These are phyloP conservation scores for Micrasema minimum DNA, from an alignment of 1,140 invertebrate species.

Conservation along the genomic window DNA sequence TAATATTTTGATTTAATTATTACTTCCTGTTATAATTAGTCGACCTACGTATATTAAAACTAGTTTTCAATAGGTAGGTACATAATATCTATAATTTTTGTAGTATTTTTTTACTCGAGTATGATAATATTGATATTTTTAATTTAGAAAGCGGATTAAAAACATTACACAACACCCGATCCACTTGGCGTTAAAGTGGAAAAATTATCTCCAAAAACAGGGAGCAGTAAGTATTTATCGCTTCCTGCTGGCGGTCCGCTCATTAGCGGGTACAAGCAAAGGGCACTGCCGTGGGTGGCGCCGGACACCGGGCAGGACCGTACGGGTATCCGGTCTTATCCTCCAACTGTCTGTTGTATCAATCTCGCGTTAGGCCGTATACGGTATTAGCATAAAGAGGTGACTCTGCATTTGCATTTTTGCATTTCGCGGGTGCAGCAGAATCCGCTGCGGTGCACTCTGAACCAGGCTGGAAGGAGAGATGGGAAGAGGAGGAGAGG, in stretches of 20 bases:
- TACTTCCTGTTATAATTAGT: too few relatives aligned
- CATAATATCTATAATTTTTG: too few relatives aligned
- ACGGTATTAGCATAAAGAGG: slow-evolving; percentile 12
- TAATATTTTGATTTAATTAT: too few relatives aligned
- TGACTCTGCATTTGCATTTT: slow-evolving; percentile 8
- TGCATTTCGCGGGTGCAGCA: slow-evolving; percentile 15
- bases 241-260: slow-evolving; percentile 48
- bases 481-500: neutral
- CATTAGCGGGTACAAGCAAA: slow-evolving; percentile 48
- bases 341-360: slow-evolving; percentile 4
- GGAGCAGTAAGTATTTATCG: slow-evolving; percentile 48
- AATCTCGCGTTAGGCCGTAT: slow-evolving; percentile 7
- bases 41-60: too few relatives aligned
- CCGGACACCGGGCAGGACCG: neutral
- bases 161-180: too few relatives aligned
- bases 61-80: too few relatives aligned
- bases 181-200: neutral
- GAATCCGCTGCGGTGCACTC: slow-evolving; percentile 10
- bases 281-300: slow-evolving; percentile 8
- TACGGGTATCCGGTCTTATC: neutral
- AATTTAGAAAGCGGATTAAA: too few relatives aligned
- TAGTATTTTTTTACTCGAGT: too few relatives aligned
- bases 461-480: slow-evolving; percentile 14
- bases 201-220: slow-evolving; percentile 12
- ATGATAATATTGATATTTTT: too few relatives aligned